Evolutionary conservation across 2,888 invertebrate species (phyloP), one percentile per base, ranked within the genome.

Genomic region (Agriopis leucophaearia): DNA sequence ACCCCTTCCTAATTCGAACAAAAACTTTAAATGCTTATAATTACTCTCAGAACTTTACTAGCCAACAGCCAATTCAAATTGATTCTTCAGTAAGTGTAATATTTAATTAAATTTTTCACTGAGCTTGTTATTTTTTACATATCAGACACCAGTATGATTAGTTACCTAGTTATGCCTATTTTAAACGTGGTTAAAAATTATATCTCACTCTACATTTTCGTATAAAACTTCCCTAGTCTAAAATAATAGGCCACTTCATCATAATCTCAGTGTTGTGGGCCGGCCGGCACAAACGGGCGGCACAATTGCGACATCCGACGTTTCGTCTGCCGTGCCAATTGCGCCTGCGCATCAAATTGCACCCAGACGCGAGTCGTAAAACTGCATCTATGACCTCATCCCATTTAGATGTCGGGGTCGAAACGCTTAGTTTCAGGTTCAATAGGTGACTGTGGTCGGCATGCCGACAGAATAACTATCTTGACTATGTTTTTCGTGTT

Each of bases 351-450:
- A 80, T 74, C 75, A 79, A 82, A 79, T 80, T 77, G 78, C 78
- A 80, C 78, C 78, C 75, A 76, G 64, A 60, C 68, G 59, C 66
- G 69, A 73, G 42, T 64, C 59, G 68, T 68, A 68, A 70, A 64
- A 71, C 71, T 88, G 89, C 89, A 89, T 81, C 87, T 84, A 86
- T 90, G 90, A 91, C 84, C 87, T 90, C 90, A 88, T 83, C 83
- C 77, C 62, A 62, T 69, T 72, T 71, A 59, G 66, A 72, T 73
- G 74, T 67, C 68, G 72, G 71, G 73, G 74, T 73, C 73, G 70
- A 64, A 69, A 65, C 62, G 65, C 44, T 69, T 69, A 65, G 51
- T 56, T 64, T 69, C 74, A 78, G 78, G 85, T 64, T 64, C 64
- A 64, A 60, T 64, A 60, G 68, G 60, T 64, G 64, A 64, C 60